Evolutionary conservation across 1,140 invertebrate species (phyloP), one percentile per base, ranked within the genome.

Genomic region (Phortica variegata): DNA sequence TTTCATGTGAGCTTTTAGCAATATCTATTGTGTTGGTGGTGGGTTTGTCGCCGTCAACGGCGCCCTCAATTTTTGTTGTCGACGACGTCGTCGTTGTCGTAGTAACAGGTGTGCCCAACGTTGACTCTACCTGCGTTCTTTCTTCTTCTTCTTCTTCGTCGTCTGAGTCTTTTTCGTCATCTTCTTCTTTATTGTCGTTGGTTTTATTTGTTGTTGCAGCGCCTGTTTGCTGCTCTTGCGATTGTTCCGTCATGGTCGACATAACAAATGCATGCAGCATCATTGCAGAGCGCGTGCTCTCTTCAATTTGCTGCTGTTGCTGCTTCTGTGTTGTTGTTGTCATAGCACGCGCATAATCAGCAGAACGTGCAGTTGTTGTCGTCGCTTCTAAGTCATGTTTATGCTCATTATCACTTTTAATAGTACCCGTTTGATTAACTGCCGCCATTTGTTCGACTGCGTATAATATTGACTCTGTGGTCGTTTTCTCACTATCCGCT

Each of bases 1-100:
- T 69, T 18, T 69, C 65, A 18, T 65, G 47, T 17, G 65, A 69
- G 10, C 54, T 44, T 12, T 40, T 40, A 10, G 20, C 16, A 9
- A 33, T 15, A 3, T 47, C 9, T 2, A 29, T 43, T 15, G 36
- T 46, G 6, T 29, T 44, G 6, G 44, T 47, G 12, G 45, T 34
- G 29, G 32, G 26, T 2, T 53, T 54, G 15, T 48, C 50, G n/a
- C 42, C 47, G 1, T 46, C 43, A 23, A 43, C 31, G 65, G 19
- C 6, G 65, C 15, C 2, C 47, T 47, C n/a, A 66, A 36, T 15
- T 66, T 66, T 47, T 7, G 36, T 51, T 4, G 2, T 3, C 2
- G 40, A 2, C 0, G 1, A 26, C 5, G 37, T 8, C 8, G 13
- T 16, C 34, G 23, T 32, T 18, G 12, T 26, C 19, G 19, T 13